phyloP scores from a whole-genome alignment of 2,797 vertebrate genomes.

The Pangasius mekongensis region DNA sequence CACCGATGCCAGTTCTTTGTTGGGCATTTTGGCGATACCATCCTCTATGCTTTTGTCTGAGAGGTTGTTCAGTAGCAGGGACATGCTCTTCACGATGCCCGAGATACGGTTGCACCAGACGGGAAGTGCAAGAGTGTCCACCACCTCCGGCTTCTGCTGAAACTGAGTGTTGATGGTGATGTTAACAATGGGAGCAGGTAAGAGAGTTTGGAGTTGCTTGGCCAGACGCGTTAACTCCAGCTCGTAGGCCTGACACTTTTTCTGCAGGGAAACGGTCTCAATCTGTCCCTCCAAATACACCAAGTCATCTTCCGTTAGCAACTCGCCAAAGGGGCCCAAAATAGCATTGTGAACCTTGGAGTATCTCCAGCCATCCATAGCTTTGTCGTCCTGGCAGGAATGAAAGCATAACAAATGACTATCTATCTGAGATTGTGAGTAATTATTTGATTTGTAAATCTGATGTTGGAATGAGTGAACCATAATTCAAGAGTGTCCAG shows the following conservation, averaged over 20 bases:
- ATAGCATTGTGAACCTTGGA: slow-evolving; percentile 84
- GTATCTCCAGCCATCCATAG: slow-evolving; percentile 80
- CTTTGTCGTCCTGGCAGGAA: slow-evolving; percentile 63
- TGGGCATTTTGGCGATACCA: slow-evolving; percentile 69
- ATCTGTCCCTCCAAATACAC: slow-evolving; percentile 87
- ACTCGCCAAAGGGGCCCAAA: slow-evolving; percentile 91
- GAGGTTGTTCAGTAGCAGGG: slow-evolving; percentile 80
- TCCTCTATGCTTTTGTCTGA: slow-evolving; percentile 58
- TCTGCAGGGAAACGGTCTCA: slow-evolving; percentile 82
- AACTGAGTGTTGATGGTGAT: slow-evolving; percentile 83
- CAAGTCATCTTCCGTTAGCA: slow-evolving; percentile 89
- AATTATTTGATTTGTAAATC: neutral
- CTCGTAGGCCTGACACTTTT: slow-evolving; percentile 84
- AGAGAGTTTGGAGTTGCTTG: slow-evolving; percentile 81
- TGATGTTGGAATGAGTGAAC: neutral
- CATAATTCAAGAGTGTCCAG: neutral
- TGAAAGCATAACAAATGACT: neutral
- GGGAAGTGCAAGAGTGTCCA: slow-evolving; percentile 73
- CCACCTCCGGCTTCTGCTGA: slow-evolving; percentile 66
- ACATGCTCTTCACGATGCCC: slow-evolving; percentile 85
- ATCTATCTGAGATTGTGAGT: neutral
- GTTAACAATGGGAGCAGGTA: slow-evolving; percentile 86
- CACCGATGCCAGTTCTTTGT: slow-evolving; percentile 71
- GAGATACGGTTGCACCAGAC: slow-evolving; percentile 87
- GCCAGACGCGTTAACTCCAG: slow-evolving; percentile 83